These are phyloP conservation scores for Rutpela maculata DNA, from an alignment of 2,888 invertebrate genomes.

Conservation along the genomic window DNA sequence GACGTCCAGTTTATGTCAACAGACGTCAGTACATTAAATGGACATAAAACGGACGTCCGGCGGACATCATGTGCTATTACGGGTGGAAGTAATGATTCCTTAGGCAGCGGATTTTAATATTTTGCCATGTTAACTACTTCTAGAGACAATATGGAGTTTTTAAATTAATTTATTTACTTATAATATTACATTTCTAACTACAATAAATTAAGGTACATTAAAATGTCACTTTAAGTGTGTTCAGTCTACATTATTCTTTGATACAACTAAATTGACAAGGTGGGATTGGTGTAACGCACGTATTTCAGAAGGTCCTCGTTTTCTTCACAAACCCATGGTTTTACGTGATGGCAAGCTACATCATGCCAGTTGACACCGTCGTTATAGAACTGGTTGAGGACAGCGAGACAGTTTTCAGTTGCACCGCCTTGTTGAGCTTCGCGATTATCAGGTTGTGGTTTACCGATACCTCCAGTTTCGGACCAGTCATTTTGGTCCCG, in stretches of 20 bases:
- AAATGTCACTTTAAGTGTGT: conserved; percentile 28
- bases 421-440: conserved; percentile 88
- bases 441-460: conserved; percentile 91
- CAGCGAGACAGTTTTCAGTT: conserved; percentile 89
- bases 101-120: too few species aligned
- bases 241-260: conserved; percentile 61
- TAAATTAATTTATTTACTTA: conserved; percentile 25
- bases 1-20: too few species aligned
- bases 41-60: too few species aligned
- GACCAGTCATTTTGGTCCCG: conserved; percentile 93
- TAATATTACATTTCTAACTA: conserved; percentile 31
- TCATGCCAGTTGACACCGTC: conserved; percentile 95
- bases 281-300: conserved; percentile 82
- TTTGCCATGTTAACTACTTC: too few species aligned
- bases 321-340: conserved; percentile 92
- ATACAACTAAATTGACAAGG: conserved; percentile 79
- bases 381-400: conserved; percentile 93
- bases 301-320: conserved; percentile 91
- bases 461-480: conserved; percentile 88
- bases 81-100: too few species aligned
- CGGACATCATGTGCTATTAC: too few species aligned
- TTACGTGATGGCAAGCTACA: conserved; percentile 92
- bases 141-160: too few species aligned
- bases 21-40: too few species aligned
- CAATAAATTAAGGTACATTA: conserved; percentile 45